Evolutionary conservation across 92 coral and sea anemone genomes (phyloP).

Genomic region (Zoanthus solanderi): DNA sequence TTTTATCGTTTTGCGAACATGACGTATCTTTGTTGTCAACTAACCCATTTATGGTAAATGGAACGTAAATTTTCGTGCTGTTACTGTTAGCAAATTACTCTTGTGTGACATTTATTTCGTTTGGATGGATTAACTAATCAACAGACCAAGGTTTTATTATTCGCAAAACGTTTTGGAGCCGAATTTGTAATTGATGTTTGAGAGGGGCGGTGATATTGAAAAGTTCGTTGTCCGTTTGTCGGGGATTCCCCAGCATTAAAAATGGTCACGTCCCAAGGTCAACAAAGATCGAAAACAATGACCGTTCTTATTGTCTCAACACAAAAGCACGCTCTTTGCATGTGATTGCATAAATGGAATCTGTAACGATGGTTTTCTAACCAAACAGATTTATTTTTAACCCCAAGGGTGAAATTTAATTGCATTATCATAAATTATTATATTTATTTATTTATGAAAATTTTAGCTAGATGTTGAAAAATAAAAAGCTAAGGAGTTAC

Average conservation of each 20-base stretch:
- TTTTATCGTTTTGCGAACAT: background rate
- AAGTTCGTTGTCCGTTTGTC: background rate
- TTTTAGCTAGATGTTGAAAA: too few relatives aligned
- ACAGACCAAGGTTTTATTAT: background rate
- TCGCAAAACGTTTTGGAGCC: background rate
- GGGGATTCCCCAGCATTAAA: slow-evolving; percentile 62
- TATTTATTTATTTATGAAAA: too few relatives aligned
- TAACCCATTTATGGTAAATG: background rate
- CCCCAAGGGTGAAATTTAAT: too few relatives aligned
- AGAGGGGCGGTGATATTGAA: background rate
- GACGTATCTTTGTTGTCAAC: background rate
- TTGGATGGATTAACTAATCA: background rate
- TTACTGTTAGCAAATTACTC: background rate
- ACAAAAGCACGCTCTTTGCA: background rate
- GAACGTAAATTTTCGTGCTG: background rate
- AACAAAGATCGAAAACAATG: background rate
- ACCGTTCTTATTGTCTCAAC: background rate
- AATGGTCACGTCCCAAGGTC: slow-evolving; percentile 22
- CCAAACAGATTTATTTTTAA: too few relatives aligned
- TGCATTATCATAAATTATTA: too few relatives aligned
- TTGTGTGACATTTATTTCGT: background rate
- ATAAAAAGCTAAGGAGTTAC: too few relatives aligned
- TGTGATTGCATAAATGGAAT: background rate
- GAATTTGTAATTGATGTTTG: background rate
- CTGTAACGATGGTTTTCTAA: too few relatives aligned